These are phyloP conservation scores for Limnodromus scolopaceus DNA, from an alignment of 2,797 vertebrate species.

Conservation along the genomic window DNA sequence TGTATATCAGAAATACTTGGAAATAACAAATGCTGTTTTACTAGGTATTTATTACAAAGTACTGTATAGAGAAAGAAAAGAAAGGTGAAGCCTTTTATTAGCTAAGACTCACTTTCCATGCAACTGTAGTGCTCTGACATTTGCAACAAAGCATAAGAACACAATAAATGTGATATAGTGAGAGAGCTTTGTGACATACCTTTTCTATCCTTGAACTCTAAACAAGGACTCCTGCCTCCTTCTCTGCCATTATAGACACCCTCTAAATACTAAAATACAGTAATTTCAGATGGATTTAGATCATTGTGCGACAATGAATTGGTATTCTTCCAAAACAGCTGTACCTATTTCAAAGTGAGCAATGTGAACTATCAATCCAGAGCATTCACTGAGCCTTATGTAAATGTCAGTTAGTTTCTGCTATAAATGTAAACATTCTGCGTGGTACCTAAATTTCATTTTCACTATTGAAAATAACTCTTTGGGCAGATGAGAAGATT, in stretches of 20 bases:
- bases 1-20: neutral
- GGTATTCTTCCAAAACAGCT: constrained; percentile 14
- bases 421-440: constrained; percentile 37
- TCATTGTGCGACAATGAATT: neutral
- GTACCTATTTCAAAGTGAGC: neutral
- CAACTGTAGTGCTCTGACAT: constrained; percentile 53
- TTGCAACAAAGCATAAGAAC: constrained; percentile 61
- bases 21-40: constrained; percentile 10
- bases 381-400: neutral
- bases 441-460: neutral
- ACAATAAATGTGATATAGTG: constrained; percentile 66
- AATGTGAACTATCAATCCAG: constrained; percentile 14
- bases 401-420: constrained; percentile 50
- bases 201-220: constrained; percentile 67
- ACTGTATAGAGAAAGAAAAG: neutral
- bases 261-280: constrained; percentile 42
- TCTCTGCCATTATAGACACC: neutral
- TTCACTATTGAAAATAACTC: neutral
- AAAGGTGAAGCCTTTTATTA: constrained; percentile 56
- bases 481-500: neutral
- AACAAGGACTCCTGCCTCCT: constrained; percentile 49
- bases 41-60: constrained; percentile 19
- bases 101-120: constrained; percentile 42
- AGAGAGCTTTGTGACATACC: neutral
- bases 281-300: constrained; percentile 49